These are phyloP conservation scores for Sitobion miscanthi DNA, from an alignment of 1,140 invertebrate species.

Conservation along the genomic window DNA sequence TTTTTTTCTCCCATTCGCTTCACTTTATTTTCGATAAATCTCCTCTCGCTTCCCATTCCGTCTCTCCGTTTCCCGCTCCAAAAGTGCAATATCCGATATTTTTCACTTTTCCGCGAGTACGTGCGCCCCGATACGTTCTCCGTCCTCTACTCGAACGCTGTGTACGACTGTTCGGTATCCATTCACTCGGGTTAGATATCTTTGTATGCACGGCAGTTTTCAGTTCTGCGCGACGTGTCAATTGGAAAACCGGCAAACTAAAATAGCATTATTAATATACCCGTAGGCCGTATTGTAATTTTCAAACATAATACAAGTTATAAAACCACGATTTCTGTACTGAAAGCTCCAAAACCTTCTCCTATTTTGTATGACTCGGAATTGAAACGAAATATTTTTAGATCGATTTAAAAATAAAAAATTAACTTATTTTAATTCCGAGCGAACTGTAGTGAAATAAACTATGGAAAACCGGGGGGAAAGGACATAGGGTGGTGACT, in stretches of 20 bases:
- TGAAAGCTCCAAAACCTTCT: too few relatives aligned
- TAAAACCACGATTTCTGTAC: too few relatives aligned
- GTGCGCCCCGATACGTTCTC: not conserved
- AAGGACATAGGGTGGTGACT: not conserved
- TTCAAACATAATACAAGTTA: not conserved
- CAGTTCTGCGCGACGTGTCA: not conserved
- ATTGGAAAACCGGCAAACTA: not conserved
- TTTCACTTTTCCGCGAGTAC: not conserved
- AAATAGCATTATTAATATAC: not conserved
- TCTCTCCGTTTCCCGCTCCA: not conserved
- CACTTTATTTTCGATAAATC: conserved; percentile 23
- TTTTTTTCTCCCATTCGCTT: not conserved
- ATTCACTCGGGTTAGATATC: not conserved
- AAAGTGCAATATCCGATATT: not conserved
- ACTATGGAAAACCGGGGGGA: too few relatives aligned
- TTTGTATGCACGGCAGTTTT: not conserved
- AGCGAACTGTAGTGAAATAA: not conserved
- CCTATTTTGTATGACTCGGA: not conserved
- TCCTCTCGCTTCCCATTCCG: not conserved
- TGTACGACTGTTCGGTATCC: not conserved
- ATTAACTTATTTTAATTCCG: not conserved
- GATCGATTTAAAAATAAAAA: too few relatives aligned
- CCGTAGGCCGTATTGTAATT: not conserved
- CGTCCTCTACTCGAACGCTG: not conserved
- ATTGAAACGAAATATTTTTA: not conserved